phyloP scores from a whole-genome alignment of 2,113 vertebrate genomes.

The Oryzias javanicus region DNA sequence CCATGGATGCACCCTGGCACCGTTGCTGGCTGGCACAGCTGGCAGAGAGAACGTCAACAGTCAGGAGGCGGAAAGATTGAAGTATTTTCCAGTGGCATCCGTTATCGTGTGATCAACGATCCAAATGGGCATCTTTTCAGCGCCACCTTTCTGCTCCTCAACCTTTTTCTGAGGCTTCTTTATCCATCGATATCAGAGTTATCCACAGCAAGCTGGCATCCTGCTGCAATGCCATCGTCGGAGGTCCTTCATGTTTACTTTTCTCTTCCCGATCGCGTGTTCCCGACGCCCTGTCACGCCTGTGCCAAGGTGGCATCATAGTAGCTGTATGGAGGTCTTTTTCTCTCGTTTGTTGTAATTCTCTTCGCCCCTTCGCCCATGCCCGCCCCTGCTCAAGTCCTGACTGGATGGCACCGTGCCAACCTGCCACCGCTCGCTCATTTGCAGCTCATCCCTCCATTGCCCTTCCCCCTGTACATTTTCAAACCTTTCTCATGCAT shows the following conservation, averaged over 20 bases:
- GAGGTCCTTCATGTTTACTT: constrained; percentile 32
- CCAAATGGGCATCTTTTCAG: constrained; percentile 11
- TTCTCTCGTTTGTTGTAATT: constrained; percentile 71
- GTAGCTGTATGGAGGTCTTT: constrained; percentile 64
- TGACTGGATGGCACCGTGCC: constrained; percentile 80
- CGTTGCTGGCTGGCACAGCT: constrained; percentile 52
- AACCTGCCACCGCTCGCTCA: constrained; percentile 77
- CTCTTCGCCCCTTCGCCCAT: constrained; percentile 67
- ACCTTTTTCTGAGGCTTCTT: constrained; percentile 25
- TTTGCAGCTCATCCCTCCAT: constrained; percentile 73
- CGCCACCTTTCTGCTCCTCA: constrained; percentile 27
- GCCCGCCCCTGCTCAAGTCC: constrained; percentile 75
- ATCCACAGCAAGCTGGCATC: constrained; percentile 47
- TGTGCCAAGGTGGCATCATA: constrained; percentile 69
- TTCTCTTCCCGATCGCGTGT: constrained; percentile 30
- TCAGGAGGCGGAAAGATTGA: constrained; percentile 12
- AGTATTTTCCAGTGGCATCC: constrained; percentile 21
- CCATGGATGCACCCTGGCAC: constrained; percentile 43
- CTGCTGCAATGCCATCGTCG: constrained; percentile 31
- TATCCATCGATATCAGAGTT: constrained; percentile 37
- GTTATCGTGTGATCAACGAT: constrained; percentile 14
- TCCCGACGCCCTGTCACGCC: constrained; percentile 31
- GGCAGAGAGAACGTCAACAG: constrained; percentile 34
- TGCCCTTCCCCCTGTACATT: constrained; percentile 73
- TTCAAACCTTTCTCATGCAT: constrained; percentile 53